Evolutionary conservation across 2,113 vertebrate genomes (phyloP).

Genomic region (Patagioenas fasciata): DNA sequence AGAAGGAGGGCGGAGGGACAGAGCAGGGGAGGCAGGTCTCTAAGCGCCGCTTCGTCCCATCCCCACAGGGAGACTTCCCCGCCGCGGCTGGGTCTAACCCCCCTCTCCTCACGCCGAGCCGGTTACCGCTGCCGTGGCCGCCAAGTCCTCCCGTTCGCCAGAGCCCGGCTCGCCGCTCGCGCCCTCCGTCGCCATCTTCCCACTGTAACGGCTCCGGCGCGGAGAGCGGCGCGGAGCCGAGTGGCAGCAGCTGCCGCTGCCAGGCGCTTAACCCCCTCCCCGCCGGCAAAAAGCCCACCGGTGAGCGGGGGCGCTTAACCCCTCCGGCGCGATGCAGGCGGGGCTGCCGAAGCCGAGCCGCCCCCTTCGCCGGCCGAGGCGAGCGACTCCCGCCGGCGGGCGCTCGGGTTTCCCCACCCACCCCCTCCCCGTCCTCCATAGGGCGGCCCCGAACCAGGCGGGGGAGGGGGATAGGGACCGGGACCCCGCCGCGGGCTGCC

Average conservation of each 20-base stretch:
- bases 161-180: conserved; percentile 71
- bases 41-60: neutral
- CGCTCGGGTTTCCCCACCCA: neutral
- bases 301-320: conserved; percentile 8
- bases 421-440: conserved; percentile 6
- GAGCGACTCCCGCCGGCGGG: neutral
- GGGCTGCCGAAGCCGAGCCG: neutral
- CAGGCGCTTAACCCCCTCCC: conserved; percentile 64
- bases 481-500: neutral
- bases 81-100: neutral
- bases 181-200: conserved; percentile 80
- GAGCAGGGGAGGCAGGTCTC: neutral
- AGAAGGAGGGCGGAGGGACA: neutral
- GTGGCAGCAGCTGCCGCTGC: conserved; percentile 26
- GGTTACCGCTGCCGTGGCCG: conserved; percentile 65
- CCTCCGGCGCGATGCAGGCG: neutral
- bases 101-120: neutral
- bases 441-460: neutral
- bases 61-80: neutral
- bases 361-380: neutral
- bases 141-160: conserved; percentile 43
- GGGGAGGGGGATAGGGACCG: neutral
- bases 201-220: conserved; percentile 62
- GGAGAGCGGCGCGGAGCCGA: conserved; percentile 47
- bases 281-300: conserved; percentile 26